phyloP scores from a whole-genome alignment of 2,797 vertebrate genomes.

The Mormyrops attenuatus region DNA sequence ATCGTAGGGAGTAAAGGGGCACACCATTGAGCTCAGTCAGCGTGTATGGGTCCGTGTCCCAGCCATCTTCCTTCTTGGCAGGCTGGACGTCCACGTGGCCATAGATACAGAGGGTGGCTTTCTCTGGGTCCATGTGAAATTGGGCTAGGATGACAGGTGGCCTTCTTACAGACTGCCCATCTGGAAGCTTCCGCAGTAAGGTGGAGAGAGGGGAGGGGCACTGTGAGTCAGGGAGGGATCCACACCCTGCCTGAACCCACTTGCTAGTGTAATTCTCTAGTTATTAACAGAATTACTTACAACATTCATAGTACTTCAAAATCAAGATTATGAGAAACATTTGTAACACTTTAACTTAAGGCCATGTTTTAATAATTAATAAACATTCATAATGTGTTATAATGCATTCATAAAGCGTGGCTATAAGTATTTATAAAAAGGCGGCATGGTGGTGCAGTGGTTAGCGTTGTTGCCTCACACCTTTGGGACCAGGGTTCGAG shows the following conservation, averaged over 20 bases:
- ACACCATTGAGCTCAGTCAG: slow-evolving; percentile 59
- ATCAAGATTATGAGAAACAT: neutral
- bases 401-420: neutral
- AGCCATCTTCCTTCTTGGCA: slow-evolving; percentile 58
- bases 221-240: neutral
- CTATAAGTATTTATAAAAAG: neutral
- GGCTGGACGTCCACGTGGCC: slow-evolving; percentile 69
- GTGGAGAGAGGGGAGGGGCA: neutral
- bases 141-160: slow-evolving; percentile 59
- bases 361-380: neutral
- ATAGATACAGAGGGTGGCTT: slow-evolving; percentile 63
- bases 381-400: neutral
- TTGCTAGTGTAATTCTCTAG: neutral
- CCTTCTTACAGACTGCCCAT: slow-evolving; percentile 47
- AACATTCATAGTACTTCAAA: neutral
- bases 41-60: slow-evolving; percentile 54
- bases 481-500: too few relatives aligned
- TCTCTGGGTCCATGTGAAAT: slow-evolving; percentile 51
- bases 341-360: neutral
- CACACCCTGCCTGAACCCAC: neutral
- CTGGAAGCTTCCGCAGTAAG: slow-evolving; percentile 44
- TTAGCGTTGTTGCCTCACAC: too few relatives aligned
- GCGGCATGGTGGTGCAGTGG: too few relatives aligned
- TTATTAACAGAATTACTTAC: neutral
- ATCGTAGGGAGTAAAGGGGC: neutral